Evolutionary conservation across 2,888 invertebrate genomes (phyloP).

Genomic region (Euzophera pinguis): DNA sequence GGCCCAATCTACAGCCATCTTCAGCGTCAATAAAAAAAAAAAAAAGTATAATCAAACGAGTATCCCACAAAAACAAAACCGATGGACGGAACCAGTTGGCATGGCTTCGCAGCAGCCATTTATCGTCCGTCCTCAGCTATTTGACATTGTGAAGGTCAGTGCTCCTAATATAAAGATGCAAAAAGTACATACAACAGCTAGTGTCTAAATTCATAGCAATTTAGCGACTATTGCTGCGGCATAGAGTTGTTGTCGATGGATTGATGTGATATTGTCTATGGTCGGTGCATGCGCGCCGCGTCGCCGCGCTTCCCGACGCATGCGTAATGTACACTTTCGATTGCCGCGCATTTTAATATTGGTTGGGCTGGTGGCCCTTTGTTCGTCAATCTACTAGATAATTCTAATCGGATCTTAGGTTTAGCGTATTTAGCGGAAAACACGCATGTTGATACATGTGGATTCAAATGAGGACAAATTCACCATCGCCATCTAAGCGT

Average conservation of each 20-base stretch:
- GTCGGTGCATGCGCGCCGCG: constrained; percentile 45
- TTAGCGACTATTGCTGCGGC: background rate
- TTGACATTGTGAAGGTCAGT: constrained; percentile 79
- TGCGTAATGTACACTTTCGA: constrained; percentile 69
- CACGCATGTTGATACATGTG: background rate
- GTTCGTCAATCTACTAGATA: constrained; percentile 35
- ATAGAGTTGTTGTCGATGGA: background rate
- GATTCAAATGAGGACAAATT: too few relatives aligned
- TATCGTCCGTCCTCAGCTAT: constrained; percentile 63
- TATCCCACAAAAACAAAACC: constrained; percentile 51
- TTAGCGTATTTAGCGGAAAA: background rate
- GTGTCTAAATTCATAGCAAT: background rate
- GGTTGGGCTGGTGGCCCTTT: constrained; percentile 38
- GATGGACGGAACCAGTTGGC: constrained; percentile 53
- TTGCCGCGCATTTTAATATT: constrained; percentile 51
- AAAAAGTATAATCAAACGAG: constrained; percentile 23
- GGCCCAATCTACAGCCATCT: background rate
- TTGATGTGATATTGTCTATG: background rate
- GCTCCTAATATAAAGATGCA: constrained; percentile 76
- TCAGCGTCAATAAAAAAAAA: constrained; percentile 10
- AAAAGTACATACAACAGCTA: constrained; percentile 40
- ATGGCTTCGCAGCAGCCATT: constrained; percentile 42
- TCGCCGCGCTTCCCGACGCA: constrained; percentile 46
- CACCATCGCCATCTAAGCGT: too few relatives aligned
- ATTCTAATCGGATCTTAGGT: constrained; percentile 23